Percentiles rank a stretch among this genome's conserved stretches.
phyloP scores from a whole-genome alignment of 2,797 vertebrate species.

The Dallia pectoralis region DNA sequence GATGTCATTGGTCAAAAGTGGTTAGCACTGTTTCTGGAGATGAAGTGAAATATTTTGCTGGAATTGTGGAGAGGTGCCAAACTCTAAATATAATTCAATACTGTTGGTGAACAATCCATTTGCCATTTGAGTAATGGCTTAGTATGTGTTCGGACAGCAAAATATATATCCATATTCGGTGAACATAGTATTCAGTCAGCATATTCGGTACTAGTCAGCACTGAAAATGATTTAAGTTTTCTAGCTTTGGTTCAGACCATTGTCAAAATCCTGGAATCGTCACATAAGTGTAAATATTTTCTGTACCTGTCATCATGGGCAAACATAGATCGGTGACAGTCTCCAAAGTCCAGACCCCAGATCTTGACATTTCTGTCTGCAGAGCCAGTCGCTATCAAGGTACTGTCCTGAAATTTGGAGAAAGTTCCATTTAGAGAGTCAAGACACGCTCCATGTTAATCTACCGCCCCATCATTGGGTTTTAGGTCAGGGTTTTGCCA shows the following conservation, averaged over 20 bases:
- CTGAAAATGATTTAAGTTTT: too few species aligned
- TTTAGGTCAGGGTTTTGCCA: background rate
- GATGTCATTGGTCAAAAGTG: slow-evolving; percentile 36
- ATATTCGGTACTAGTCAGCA: too few species aligned
- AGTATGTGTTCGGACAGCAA: background rate
- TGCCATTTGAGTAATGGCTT: background rate
- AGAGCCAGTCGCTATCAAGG: slow-evolving; percentile 91
- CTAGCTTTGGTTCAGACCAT: too few species aligned
- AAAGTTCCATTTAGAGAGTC: background rate
- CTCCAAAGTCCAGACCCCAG: slow-evolving; percentile 97
- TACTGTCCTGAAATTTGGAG: slow-evolving; percentile 77
- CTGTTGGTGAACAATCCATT: background rate
- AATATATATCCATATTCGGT: background rate
- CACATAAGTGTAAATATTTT: background rate
- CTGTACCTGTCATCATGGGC: slow-evolving; percentile 94
- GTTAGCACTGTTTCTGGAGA: slow-evolving; percentile 29
- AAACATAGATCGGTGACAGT: slow-evolving; percentile 96
- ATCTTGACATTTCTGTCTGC: slow-evolving; percentile 97
- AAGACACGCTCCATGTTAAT: background rate
- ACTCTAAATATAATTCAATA: slow-evolving; percentile 11
- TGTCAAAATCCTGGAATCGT: too few species aligned
- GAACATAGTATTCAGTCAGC: too few species aligned
- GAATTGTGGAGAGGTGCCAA: slow-evolving; percentile 6
- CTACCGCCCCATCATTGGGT: background rate
- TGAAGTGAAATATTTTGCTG: slow-evolving; percentile 38